Base-by-base conservation (phyloP, 2,113 vertebrate genomes). In the Pristiophorus japonicus region DNA sequence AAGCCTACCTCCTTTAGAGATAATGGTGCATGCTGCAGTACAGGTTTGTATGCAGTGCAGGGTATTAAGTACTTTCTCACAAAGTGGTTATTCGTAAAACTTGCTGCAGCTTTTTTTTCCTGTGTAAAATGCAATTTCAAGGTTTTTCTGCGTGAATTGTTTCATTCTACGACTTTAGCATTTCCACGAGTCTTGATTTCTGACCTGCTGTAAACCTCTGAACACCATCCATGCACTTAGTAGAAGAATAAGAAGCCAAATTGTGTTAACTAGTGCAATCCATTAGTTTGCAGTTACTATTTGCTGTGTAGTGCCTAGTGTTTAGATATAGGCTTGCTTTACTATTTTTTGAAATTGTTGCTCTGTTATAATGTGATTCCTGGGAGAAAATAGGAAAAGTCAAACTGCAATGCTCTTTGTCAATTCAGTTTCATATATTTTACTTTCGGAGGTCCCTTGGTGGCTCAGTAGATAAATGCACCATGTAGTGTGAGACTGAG, bases 341-440 rank as follows among this genome's bases (percentile, higher is more conserved):
- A 20, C 62, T 42, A 59, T 14, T 51, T 2, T 38, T 65, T 65
- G 59, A 66, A 93, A 93, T 24, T 63, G 34, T 38, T 92, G 20
- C 85, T 88, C 59, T 88, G 51, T 59, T 55, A n/a, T 42, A 92
- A 92, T 4, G n/a, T 65, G 59, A 92, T 63, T 20, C 55, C 59
- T 42, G 18, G 59, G 34, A 93, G 63, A 93, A 93, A 93, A 93
- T 63, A 93, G 51, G 85, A 88, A 88, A 55, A 93, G 6, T 93
- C n/a, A 65, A 93, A 65, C 20, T 11, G 7, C 34, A 42, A 1
- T 42, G 91, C n/a, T 92, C 16, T 20, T 38, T 92, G 90, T 65
- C 90, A 92, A 1, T 27, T 88, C 27, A 27, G 22, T 12, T 51
- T 88, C 18, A 51, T 47, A 12, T 27, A 30, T 11, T 38, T n/a